Conservation (phyloP, 2,113 vertebrate species). For the Podarcis raffonei region DNA sequence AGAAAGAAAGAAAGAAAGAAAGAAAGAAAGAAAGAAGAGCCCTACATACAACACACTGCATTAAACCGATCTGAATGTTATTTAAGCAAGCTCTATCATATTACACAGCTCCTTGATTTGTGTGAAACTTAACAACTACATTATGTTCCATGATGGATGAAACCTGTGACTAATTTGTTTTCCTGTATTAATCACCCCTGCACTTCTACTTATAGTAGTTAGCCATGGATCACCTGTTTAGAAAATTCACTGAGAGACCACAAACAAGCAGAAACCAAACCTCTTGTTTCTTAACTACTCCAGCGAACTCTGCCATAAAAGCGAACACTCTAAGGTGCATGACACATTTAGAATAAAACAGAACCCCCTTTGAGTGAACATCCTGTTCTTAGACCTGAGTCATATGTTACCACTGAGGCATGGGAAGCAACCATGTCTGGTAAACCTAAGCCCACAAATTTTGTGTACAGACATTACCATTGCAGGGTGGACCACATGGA, state of each 20-base stretch:
- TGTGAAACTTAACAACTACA: neutral
- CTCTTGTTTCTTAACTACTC: neutral
- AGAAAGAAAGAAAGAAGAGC: neutral
- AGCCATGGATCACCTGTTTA: neutral
- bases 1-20: too few relatives aligned
- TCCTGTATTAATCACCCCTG: neutral
- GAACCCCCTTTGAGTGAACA: neutral
- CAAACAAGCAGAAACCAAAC: neutral
- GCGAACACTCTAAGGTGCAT: too few relatives aligned
- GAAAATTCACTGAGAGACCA: neutral
- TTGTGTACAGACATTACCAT: neutral
- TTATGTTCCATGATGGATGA: too few relatives aligned
- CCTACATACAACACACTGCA: neutral
- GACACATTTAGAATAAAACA: neutral
- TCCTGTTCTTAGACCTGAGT: neutral
- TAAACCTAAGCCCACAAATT: neutral
- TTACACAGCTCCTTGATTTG: neutral
- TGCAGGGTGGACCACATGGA: neutral
- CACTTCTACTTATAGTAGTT: neutral
- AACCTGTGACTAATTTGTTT: neutral
- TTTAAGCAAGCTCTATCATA: neutral
- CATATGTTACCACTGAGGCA: neutral
- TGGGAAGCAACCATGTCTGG: neutral
- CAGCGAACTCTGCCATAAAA: neutral
- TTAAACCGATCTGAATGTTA: neutral